Evolutionary conservation across 2,888 invertebrate species (phyloP).

Genomic region (Hypena proboscidalis): DNA sequence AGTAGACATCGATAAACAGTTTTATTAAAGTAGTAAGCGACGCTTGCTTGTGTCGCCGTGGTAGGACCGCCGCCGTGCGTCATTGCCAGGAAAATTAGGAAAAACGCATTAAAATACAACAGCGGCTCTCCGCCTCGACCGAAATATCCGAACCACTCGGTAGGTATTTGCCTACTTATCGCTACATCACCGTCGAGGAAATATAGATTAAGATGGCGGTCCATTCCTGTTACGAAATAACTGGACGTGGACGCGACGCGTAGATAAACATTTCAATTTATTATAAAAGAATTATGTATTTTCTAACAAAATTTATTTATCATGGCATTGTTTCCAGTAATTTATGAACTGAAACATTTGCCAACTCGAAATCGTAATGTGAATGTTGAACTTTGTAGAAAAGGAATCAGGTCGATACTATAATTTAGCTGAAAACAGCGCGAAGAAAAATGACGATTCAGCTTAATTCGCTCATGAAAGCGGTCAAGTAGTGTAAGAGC

Average conservation of each 20-base stretch:
- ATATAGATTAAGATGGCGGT: constrained; percentile 58
- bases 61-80: constrained; percentile 75
- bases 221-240: constrained; percentile 54
- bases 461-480: constrained; percentile 69
- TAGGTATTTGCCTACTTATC: constrained; percentile 48
- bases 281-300: constrained; percentile 19
- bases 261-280: constrained; percentile 16
- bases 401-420: neutral
- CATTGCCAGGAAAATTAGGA: constrained; percentile 66
- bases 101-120: constrained; percentile 60
- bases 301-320: neutral
- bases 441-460: constrained; percentile 59
- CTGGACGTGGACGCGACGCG: constrained; percentile 18
- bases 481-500: constrained; percentile 78
- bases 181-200: constrained; percentile 49
- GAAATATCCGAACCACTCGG: constrained; percentile 67
- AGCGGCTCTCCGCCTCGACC: constrained; percentile 64
- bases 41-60: constrained; percentile 62
- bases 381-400: neutral
- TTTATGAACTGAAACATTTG: constrained; percentile 2
- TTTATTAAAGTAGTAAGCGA: constrained; percentile 62
- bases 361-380: constrained; percentile 1
- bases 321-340: neutral
- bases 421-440: neutral
- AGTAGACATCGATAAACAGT: constrained; percentile 82